Percentiles rank a stretch among this genome's conserved stretches.
Conservation (phyloP, 2,113 vertebrate species). For the Hyperoodon ampullatus region DNA sequence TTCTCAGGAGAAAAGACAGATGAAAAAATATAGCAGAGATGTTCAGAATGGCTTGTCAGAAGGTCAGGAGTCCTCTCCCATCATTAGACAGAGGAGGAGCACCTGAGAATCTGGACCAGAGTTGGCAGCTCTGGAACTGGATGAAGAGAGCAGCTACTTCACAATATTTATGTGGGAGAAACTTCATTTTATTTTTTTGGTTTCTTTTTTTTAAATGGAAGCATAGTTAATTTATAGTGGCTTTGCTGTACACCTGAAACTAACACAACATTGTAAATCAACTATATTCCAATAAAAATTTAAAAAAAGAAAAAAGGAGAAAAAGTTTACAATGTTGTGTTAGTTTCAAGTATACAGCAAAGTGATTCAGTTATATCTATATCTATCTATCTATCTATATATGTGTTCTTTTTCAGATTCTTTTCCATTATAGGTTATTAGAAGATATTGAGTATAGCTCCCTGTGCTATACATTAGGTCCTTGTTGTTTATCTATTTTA, state of each 20-base stretch:
- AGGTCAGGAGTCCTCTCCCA: background rate
- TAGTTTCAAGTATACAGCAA: too few relatives aligned
- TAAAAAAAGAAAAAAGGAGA: too few relatives aligned
- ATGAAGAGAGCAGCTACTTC: background rate
- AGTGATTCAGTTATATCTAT: too few relatives aligned
- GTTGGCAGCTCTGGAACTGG: background rate
- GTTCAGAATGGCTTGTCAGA: background rate
- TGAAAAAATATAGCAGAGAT: background rate
- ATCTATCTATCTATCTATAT: background rate
- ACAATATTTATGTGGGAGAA: background rate
- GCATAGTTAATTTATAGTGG: background rate
- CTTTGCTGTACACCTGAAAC: too few relatives aligned
- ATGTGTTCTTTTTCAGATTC: background rate
- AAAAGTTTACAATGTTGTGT: too few relatives aligned
- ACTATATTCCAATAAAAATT: too few relatives aligned
- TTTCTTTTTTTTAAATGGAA: background rate
- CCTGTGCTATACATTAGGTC: background rate
- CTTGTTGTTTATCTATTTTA: background rate
- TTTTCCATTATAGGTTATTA: background rate
- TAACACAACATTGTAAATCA: too few relatives aligned
- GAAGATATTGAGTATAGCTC: background rate
- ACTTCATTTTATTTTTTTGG: background rate
- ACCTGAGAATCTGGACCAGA: background rate
- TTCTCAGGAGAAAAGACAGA: background rate
- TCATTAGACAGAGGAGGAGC: background rate